These are phyloP conservation scores for Clarias laeviceps DNA, from an alignment of 2,797 vertebrate genomes.

Conservation along the genomic window DNA sequence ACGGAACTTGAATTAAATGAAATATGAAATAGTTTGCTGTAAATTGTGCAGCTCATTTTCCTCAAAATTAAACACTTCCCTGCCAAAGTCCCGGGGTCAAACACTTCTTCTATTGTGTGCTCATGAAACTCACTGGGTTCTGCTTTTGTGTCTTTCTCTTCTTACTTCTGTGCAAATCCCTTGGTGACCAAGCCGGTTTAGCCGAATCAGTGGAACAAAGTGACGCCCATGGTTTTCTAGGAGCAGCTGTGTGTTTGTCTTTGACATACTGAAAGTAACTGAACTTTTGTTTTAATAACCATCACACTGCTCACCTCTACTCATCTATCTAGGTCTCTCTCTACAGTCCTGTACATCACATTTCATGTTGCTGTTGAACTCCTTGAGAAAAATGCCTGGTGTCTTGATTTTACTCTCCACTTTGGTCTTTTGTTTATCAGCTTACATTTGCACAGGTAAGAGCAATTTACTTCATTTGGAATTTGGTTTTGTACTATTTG, in stretches of 20 bases:
- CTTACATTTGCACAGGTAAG: slow-evolving; percentile 26
- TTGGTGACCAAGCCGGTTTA: neutral
- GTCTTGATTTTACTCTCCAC: slow-evolving; percentile 2
- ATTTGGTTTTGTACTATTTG: neutral
- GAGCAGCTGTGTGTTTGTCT: neutral
- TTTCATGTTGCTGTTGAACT: neutral
- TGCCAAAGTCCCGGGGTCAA: too few species aligned
- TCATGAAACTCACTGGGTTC: neutral
- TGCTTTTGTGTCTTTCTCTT: neutral
- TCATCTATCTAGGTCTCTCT: too few species aligned
- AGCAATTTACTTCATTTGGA: neutral
- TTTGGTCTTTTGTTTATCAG: neutral
- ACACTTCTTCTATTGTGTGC: neutral
- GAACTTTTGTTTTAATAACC: neutral
- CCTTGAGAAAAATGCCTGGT: neutral
- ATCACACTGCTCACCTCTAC: neutral
- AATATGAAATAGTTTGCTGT: too few species aligned
- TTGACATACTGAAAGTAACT: neutral
- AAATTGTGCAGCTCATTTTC: neutral
- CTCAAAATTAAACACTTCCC: neutral
- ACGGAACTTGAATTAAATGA: too few species aligned
- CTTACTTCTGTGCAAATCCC: neutral
- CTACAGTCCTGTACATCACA: too few species aligned
- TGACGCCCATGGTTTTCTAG: neutral
- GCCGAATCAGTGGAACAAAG: neutral